A percentile compares a stretch with the other conserved stretches of the same genome.
Evolutionary conservation across 2,113 vertebrate species (phyloP).

Genomic region (Myodes glareolus): DNA sequence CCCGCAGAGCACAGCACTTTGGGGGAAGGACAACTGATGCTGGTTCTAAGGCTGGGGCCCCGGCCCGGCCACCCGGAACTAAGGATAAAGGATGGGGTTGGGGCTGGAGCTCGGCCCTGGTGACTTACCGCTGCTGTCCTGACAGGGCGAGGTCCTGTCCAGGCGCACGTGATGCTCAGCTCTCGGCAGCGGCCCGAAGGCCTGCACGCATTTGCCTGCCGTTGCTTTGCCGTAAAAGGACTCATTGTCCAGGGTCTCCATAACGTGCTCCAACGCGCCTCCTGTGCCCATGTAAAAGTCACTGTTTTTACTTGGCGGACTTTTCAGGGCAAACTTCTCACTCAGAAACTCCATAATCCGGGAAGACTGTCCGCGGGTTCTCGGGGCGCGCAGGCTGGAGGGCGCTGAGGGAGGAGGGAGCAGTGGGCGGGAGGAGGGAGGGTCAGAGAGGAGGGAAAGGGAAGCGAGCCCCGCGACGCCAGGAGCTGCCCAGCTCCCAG

Average conservation of each 20-base stretch:
- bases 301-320: conserved; percentile 90
- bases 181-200: conserved; percentile 92
- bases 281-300: conserved; percentile 96
- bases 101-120: fast-evolving
- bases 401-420: conserved; percentile 58
- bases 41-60: not conserved
- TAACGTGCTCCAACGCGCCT: conserved; percentile 93
- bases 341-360: conserved; percentile 97
- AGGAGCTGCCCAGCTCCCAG: conserved; percentile 79
- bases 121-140: conserved; percentile 91
- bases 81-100: not conserved
- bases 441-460: conserved; percentile 70
- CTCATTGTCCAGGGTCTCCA: conserved; percentile 96
- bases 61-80: fast-evolving
- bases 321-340: conserved; percentile 96
- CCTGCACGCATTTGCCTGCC: conserved; percentile 91
- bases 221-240: conserved; percentile 95
- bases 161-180: conserved; percentile 90
- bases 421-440: conserved; percentile 77
- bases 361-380: conserved; percentile 76
- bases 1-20: not conserved
- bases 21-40: not conserved
- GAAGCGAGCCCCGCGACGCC: conserved; percentile 69
- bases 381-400: conserved; percentile 77
- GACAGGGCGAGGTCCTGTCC: conserved; percentile 92